A percentile compares a stretch with the other conserved stretches of the same genome.
Evolutionary conservation across 2,113 vertebrate species (phyloP).

Genomic region (Bufo bufo): DNA sequence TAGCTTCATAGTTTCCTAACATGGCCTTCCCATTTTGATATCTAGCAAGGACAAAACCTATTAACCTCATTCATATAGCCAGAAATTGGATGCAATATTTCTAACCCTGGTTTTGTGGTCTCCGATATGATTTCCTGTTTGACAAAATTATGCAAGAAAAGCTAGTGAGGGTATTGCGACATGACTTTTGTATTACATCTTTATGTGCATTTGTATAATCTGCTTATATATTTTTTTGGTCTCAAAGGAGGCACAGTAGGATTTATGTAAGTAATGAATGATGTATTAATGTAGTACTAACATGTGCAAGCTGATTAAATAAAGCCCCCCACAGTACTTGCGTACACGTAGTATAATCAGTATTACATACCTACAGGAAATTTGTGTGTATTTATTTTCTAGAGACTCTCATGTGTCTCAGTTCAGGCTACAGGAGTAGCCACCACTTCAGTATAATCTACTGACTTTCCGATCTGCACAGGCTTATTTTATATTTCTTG

Average conservation of each 20-base stretch:
- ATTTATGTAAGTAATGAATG: neutral
- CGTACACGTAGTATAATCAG: neutral
- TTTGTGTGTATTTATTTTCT: no score
- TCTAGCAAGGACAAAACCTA: neutral
- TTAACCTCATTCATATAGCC: neutral
- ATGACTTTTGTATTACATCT: neutral
- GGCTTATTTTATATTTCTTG: no score
- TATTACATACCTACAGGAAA: neutral
- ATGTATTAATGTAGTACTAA: neutral
- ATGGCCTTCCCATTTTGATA: neutral
- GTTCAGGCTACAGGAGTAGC: no score
- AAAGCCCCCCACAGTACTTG: neutral
- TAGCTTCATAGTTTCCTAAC: neutral
- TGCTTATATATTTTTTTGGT: neutral
- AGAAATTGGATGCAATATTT: neutral
- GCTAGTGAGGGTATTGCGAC: neutral
- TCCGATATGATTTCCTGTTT: slow-evolving; percentile 8
- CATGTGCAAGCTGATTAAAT: neutral
- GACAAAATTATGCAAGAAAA: neutral
- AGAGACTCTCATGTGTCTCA: no score
- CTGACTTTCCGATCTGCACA: no score
- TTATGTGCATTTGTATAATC: neutral
- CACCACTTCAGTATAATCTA: no score
- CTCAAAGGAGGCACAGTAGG: neutral
- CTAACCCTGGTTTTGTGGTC: slow-evolving; percentile 25